Conservation (phyloP, 2,888 invertebrate species). For the Zhuqinia jingwanae region DNA sequence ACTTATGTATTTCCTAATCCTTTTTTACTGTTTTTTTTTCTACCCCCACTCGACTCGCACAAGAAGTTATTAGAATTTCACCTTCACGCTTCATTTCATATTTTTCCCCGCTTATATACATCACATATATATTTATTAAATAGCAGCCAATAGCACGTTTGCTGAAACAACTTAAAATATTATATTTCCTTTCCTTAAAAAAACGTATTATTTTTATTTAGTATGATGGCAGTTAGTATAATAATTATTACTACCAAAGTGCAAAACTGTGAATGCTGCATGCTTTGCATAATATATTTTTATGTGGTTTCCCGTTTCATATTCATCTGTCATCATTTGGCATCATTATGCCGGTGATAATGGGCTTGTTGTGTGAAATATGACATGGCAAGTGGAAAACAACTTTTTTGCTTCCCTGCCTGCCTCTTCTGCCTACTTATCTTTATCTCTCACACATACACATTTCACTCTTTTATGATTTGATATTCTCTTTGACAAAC, state of each 20-base stretch:
- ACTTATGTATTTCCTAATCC: not conserved
- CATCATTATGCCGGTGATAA: constrained; percentile 45
- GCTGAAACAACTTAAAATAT: too few species aligned
- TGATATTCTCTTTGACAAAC: constrained; percentile 1
- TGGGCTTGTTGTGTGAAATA: constrained; percentile 38
- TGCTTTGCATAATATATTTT: too few species aligned
- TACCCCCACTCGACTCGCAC: constrained; percentile 37
- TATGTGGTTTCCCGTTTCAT: constrained; percentile 51
- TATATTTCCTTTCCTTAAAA: too few species aligned
- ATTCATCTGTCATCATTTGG: constrained; percentile 64
- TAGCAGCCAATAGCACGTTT: constrained; percentile 16
- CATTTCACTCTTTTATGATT: not conserved
- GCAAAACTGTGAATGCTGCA: too few species aligned
- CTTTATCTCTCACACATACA: not conserved
- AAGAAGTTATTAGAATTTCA: constrained; percentile 20
- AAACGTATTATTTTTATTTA: too few species aligned
- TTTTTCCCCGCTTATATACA: not conserved
- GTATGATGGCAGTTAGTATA: constrained; percentile 30
- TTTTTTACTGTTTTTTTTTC: constrained; percentile 12
- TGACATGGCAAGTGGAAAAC: constrained; percentile 52
- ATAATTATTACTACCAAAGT: not conserved
- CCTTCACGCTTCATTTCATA: constrained; percentile 36
- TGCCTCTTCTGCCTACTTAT: not conserved
- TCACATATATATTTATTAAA: too few species aligned
- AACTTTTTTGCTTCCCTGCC: too few species aligned